Evolutionary conservation across 2,888 invertebrate species (phyloP).

Genomic region (Marronus borbonicus): DNA sequence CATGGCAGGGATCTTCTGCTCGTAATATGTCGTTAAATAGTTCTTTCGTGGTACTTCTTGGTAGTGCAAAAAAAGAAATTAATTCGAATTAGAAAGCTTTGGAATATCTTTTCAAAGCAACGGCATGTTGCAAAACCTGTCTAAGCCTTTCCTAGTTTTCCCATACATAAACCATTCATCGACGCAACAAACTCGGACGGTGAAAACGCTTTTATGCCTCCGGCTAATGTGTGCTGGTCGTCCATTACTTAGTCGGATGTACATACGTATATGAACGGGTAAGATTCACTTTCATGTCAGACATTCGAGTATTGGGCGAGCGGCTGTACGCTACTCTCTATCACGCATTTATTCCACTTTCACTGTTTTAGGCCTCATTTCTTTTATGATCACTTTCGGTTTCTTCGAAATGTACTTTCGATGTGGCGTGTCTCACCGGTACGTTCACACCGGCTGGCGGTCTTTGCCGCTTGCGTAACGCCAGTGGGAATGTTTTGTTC

Average conservation of each 20-base stretch:
- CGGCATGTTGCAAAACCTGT: background rate
- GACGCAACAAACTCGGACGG: slow-evolving; percentile 7
- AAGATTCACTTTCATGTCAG: slow-evolving; percentile 48
- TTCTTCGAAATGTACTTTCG: slow-evolving; percentile 50
- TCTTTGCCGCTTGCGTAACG: slow-evolving; percentile 35
- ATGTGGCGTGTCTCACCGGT: slow-evolving; percentile 31
- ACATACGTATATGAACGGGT: background rate
- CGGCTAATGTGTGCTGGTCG: slow-evolving; percentile 9
- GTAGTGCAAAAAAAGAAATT: too few relatives aligned
- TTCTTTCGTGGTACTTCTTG: too few relatives aligned
- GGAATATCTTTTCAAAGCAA: too few relatives aligned
- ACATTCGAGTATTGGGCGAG: slow-evolving; percentile 23
- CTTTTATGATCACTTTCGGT: slow-evolving; percentile 52
- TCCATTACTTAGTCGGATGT: background rate
- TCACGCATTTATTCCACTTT: slow-evolving; percentile 48
- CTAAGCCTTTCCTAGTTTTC: background rate
- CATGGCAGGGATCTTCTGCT: too few relatives aligned
- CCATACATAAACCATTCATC: background rate
- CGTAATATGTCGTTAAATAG: too few relatives aligned
- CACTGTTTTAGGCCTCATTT: slow-evolving; percentile 51
- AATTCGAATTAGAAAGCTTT: too few relatives aligned
- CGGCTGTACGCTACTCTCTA: slow-evolving; percentile 11
- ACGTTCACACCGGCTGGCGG: slow-evolving; percentile 18
- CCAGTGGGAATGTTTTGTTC: background rate
- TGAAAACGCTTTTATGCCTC: slow-evolving; percentile 18